Conservation (phyloP, 2,888 invertebrate genomes). For the Amphipoea lucens region DNA sequence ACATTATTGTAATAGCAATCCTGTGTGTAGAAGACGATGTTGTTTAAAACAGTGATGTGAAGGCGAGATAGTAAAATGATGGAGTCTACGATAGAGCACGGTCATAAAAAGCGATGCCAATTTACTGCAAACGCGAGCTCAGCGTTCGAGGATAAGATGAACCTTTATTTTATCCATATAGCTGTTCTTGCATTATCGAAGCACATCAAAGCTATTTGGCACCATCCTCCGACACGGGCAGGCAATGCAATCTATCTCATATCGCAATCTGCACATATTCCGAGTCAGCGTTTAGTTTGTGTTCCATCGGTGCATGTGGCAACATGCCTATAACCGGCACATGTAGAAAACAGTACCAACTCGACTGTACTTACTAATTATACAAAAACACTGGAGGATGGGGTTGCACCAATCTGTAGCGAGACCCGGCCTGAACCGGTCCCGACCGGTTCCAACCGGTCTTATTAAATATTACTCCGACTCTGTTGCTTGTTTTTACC, state of each 20-base stretch:
- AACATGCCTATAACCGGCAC: slow-evolving; percentile 46
- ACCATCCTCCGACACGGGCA: slow-evolving; percentile 35
- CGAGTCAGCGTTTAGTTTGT: slow-evolving; percentile 43
- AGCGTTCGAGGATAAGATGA: slow-evolving; percentile 30
- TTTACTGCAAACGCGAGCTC: slow-evolving; percentile 38
- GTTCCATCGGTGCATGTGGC: slow-evolving; percentile 25
- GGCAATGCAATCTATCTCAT: slow-evolving; percentile 41
- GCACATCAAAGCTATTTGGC: slow-evolving; percentile 56
- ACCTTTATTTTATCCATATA: slow-evolving; percentile 37
- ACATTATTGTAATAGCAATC: slow-evolving; percentile 17
- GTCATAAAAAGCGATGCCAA: slow-evolving; percentile 47
- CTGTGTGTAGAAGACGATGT: slow-evolving; percentile 14
- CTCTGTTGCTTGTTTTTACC: slow-evolving; percentile 75
- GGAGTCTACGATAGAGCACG: slow-evolving; percentile 29
- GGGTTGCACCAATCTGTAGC: slow-evolving; percentile 78
- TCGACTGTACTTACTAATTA: slow-evolving; percentile 63
- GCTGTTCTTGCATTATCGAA: slow-evolving; percentile 32
- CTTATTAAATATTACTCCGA: slow-evolving; percentile 72
- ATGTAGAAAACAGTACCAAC: slow-evolving; percentile 66
- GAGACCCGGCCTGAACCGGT: slow-evolving; percentile 71
- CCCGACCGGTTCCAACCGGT: slow-evolving; percentile 73
- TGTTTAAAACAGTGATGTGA: slow-evolving; percentile 49
- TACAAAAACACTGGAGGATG: slow-evolving; percentile 71
- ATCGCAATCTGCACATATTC: slow-evolving; percentile 42
- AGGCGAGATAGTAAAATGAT: slow-evolving; percentile 33